Percentiles rank a stretch among this genome's conserved stretches.
Evolutionary conservation across 2,113 vertebrate species (phyloP).

Genomic region (Caracal caracal): DNA sequence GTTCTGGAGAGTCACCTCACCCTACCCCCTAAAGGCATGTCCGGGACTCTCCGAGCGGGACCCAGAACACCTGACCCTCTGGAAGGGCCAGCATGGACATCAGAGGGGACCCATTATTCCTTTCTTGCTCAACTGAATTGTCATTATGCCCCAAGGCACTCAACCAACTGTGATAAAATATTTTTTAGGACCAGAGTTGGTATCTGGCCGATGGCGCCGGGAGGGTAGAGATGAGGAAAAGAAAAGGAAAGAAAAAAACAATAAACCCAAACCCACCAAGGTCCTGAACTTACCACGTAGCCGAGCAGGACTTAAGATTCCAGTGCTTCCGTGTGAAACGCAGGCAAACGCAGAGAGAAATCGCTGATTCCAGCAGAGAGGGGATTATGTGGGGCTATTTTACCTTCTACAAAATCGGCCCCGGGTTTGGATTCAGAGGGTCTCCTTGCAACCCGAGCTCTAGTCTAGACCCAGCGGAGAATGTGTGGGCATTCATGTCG

Average conservation of each 20-base stretch:
- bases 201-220: not conserved
- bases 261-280: too few species aligned
- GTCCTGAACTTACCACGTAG: not conserved
- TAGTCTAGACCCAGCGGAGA: not conserved
- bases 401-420: not conserved
- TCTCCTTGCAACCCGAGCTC: not conserved
- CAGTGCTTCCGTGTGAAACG: not conserved
- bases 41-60: not conserved
- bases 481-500: too few species aligned
- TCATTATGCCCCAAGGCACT: not conserved
- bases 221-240: not conserved
- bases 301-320: not conserved
- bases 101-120: conserved; percentile 26
- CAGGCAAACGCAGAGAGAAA: not conserved
- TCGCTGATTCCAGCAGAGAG: not conserved
- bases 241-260: not conserved
- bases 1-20: not conserved
- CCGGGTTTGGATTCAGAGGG: not conserved
- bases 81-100: rapidly evolving
- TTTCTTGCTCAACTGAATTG: not conserved
- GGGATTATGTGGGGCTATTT: not conserved
- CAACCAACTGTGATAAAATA: not conserved
- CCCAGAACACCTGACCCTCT: not conserved
- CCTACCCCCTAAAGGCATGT: not conserved
- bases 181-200: not conserved